Evolutionary conservation across 2,113 vertebrate genomes (phyloP), one percentile per base, ranked within the genome.

Genomic region (Rafetus swinhoei): DNA sequence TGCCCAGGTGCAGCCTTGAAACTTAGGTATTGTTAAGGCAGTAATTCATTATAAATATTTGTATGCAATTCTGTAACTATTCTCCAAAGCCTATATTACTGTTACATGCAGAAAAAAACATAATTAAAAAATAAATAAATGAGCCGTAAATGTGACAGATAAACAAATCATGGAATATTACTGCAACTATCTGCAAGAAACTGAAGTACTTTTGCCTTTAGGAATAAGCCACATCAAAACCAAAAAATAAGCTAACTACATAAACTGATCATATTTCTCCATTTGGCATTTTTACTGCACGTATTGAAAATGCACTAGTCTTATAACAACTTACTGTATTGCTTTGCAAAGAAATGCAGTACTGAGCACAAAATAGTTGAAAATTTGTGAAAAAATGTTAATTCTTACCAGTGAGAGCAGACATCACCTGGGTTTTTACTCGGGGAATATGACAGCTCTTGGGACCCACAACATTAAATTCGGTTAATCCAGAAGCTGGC

Each of bases 401-500:
- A n/a, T 32, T 89, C 95, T 97, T 97, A 97, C 96, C 96, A 35
- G 82, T 21, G 29, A 79, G 4, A 94, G 91, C 77, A 74, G 84
- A 9, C 82, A 81, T 92, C 69, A 89, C 87, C 19, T 19, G 92
- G 35, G 76, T 18, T 7, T 92, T 16, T 4, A 3, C 1, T 1
- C 92, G 12, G 82, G 92, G 4, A 79, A 27, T 32, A 77, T 76
- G 7, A 84, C 15, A 60, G 62, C 57, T 74, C 65, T 5, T 56
- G n/a, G 94, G 90, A 0, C 90, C 85, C 0, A 7, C 45, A 2
- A 77, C 57, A 9, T 82, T 90, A 1, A 85, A 5, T 79, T 97
- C 97, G 0, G 95, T 97, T 83, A 94, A 88, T 45, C 95, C 96
- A 1, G 97, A 94, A 2, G 87, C 90, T 90, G 97, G 97, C 82